Percentiles rank a stretch among this genome's conserved stretches.
Conservation (phyloP, 2,113 vertebrate species). For the Sinosuthora webbiana region DNA sequence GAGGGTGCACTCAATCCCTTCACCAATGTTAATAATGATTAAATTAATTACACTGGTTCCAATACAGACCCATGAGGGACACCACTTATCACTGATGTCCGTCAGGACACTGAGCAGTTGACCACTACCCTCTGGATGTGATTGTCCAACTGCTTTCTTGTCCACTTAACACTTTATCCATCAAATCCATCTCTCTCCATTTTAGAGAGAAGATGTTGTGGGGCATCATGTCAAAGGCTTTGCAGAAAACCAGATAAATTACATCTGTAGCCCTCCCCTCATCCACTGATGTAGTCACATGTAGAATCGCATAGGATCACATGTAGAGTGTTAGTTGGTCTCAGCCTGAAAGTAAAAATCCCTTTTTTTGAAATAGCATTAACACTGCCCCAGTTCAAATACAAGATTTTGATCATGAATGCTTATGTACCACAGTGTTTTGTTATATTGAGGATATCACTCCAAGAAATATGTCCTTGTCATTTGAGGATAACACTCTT, state of each 20-base stretch:
- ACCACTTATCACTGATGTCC: background rate
- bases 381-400: background rate
- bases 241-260: background rate
- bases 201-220: background rate
- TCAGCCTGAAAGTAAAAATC: background rate
- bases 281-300: background rate
- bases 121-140: background rate
- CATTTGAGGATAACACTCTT: conserved; percentile 32
- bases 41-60: background rate
- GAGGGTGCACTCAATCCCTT: background rate
- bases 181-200: background rate
- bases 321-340: background rate
- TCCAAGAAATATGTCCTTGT: conserved; percentile 13
- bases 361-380: background rate
- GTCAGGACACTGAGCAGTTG: background rate
- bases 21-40: background rate
- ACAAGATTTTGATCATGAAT: background rate
- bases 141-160: background rate
- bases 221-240: background rate
- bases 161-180: background rate
- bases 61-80: background rate
- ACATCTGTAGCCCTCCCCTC: background rate
- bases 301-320: background rate
- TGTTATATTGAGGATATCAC: background rate
- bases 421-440: background rate